phyloP scores from a whole-genome alignment of 2,113 vertebrate species.

The Eptesicus fuscus region DNA sequence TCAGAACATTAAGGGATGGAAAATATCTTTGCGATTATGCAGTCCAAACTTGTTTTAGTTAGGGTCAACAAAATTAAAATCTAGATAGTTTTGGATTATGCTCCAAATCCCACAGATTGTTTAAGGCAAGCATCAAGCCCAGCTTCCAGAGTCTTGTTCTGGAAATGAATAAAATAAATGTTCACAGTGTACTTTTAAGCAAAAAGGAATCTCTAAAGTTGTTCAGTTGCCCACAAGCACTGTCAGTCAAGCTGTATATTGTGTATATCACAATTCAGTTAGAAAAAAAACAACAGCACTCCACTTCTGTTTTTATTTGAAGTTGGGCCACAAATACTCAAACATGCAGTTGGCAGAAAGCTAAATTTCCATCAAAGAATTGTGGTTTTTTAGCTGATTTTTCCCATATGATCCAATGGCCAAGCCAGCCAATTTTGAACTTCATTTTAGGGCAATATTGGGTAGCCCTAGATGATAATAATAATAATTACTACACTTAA shows the following conservation, averaged over 20 bases:
- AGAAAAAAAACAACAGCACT: background rate
- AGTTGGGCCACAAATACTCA: slow-evolving; percentile 46
- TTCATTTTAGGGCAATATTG: slow-evolving; percentile 9
- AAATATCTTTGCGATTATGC: slow-evolving; percentile 18
- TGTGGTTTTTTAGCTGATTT: slow-evolving; percentile 54
- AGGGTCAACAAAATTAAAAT: slow-evolving; percentile 37
- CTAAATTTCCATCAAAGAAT: slow-evolving; percentile 53
- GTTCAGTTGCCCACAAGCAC: background rate
- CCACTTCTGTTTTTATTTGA: slow-evolving; percentile 58
- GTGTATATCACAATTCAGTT: slow-evolving; percentile 36
- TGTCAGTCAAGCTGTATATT: slow-evolving; percentile 20
- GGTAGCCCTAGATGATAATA: background rate
- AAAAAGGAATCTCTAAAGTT: slow-evolving; percentile 19
- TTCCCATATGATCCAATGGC: slow-evolving; percentile 20
- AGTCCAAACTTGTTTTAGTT: slow-evolving; percentile 28
- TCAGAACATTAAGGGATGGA: slow-evolving; percentile 4
- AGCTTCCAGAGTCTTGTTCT: slow-evolving; percentile 13
- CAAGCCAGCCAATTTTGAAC: background rate
- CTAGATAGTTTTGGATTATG: background rate
- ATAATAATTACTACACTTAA: background rate
- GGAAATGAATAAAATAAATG: slow-evolving; percentile 40
- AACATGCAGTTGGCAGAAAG: slow-evolving; percentile 41
- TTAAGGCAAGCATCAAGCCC: slow-evolving; percentile 24
- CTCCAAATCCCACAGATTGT: slow-evolving; percentile 34
- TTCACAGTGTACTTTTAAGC: background rate